A percentile compares a stretch with the other conserved stretches of the same genome.
phyloP scores from a whole-genome alignment of 2,113 vertebrate species.

The Oryctolagus cuniculus region DNA sequence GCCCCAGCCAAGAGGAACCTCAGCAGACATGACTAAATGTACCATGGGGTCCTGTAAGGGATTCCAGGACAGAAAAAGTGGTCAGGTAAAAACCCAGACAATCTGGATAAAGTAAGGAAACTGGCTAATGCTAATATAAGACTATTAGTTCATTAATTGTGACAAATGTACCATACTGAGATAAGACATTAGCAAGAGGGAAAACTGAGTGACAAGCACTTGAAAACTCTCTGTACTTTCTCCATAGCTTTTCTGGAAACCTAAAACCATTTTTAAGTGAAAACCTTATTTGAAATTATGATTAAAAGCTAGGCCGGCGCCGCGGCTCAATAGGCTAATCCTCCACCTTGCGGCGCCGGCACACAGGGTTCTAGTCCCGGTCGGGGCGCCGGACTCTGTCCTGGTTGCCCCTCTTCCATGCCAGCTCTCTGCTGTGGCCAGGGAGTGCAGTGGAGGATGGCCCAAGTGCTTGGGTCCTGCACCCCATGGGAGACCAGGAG shows the following conservation, averaged over 20 bases:
- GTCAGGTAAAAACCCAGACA: not conserved
- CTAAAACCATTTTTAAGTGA: slow-evolving; percentile 48
- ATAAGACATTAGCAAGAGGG: not conserved
- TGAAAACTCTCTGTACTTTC: not conserved
- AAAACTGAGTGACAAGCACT: not conserved
- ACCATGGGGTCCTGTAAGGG: not conserved
- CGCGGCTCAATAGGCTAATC: too few relatives aligned
- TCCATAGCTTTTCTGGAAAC: not conserved
- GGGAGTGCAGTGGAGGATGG: too few relatives aligned
- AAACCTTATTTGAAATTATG: slow-evolving; percentile 37
- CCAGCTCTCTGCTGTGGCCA: too few relatives aligned
- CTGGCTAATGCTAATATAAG: not conserved
- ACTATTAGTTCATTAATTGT: not conserved
- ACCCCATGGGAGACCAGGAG: too few relatives aligned
- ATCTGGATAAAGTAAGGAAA: not conserved
- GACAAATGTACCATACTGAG: not conserved
- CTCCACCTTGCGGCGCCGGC: too few relatives aligned
- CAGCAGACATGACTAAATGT: not conserved
- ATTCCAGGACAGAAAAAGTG: not conserved
- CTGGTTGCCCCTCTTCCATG: too few relatives aligned
- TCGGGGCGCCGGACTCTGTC: too few relatives aligned
- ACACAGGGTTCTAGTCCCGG: too few relatives aligned
- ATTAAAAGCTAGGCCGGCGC: too few relatives aligned
- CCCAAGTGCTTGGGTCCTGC: too few relatives aligned
- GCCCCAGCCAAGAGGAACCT: not conserved